Evolutionary conservation across 1,140 invertebrate genomes (phyloP).

Genomic region (Mamestra configurata): DNA sequence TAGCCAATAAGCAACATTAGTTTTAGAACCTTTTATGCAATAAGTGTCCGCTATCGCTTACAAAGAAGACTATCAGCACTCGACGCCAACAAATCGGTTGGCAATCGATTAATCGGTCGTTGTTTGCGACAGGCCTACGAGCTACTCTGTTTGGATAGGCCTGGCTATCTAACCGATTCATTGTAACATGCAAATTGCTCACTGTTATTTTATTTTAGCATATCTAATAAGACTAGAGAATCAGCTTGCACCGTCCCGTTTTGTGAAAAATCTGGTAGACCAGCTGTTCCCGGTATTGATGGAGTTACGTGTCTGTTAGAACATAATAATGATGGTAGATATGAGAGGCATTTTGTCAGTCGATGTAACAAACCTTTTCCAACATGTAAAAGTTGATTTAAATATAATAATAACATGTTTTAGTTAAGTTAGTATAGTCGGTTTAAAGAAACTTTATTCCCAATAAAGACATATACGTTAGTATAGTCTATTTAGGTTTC

Average conservation of each 20-base stretch:
- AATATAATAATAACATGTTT: too few relatives aligned
- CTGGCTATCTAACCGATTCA: not conserved
- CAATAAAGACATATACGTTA: too few relatives aligned
- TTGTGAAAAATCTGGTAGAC: not conserved
- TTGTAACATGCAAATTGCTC: conserved; percentile 32
- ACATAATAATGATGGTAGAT: too few relatives aligned
- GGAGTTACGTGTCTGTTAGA: too few relatives aligned
- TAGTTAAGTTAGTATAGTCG: too few relatives aligned
- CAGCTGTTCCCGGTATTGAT: not conserved
- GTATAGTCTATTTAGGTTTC: too few relatives aligned
- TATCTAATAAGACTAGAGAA: not conserved
- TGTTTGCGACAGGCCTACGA: conserved; percentile 8
- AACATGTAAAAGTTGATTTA: too few relatives aligned
- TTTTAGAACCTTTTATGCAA: conserved; percentile 3
- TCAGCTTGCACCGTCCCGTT: not conserved
- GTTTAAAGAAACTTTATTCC: too few relatives aligned
- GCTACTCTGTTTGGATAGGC: not conserved
- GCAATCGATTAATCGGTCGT: not conserved
- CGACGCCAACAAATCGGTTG: conserved; percentile 3
- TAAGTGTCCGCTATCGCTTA: not conserved
- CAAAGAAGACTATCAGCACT: not conserved
- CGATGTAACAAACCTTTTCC: too few relatives aligned
- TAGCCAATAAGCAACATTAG: not conserved
- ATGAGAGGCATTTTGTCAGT: too few relatives aligned
- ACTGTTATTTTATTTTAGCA: conserved; percentile 10